A percentile compares a stretch with the other conserved stretches of the same genome.
phyloP scores from a whole-genome alignment of 2,113 vertebrate genomes.

The Actenoides lindsayi region DNA sequence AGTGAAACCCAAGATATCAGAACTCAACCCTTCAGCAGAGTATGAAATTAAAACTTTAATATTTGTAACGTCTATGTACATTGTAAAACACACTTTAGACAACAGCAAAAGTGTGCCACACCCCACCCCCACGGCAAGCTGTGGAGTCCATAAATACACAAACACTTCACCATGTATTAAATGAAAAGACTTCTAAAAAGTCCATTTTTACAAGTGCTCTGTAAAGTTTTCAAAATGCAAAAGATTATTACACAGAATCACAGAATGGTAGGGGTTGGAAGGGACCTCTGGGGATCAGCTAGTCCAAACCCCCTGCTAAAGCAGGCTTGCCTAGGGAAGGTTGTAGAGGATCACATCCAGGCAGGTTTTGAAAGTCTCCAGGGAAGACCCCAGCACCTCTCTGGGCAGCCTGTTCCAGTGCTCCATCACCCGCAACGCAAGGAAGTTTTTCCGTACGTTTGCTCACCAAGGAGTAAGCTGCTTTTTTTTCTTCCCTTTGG shows the following conservation, averaged over 20 bases:
- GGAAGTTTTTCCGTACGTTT: background rate
- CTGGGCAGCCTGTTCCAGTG: background rate
- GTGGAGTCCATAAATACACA: background rate
- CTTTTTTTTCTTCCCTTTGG: slow-evolving; percentile 5
- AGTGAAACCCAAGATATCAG: background rate
- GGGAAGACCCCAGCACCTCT: background rate
- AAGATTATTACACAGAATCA: background rate
- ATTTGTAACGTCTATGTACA: background rate
- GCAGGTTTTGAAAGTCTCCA: background rate
- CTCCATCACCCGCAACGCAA: background rate
- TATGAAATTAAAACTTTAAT: background rate
- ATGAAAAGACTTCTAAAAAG: background rate
- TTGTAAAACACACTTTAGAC: fast-evolving
- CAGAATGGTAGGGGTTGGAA: background rate
- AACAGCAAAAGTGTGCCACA: background rate
- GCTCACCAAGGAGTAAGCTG: background rate
- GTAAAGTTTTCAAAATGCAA: background rate
- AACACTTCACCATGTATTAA: background rate
- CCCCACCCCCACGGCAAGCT: background rate
- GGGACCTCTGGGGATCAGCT: background rate
- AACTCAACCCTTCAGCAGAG: background rate
- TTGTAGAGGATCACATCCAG: too few species aligned
- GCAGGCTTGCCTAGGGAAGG: background rate
- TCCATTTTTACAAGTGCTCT: background rate
- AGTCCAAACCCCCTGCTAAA: background rate